Evolutionary conservation across 1,140 invertebrate genomes (phyloP).

Genomic region (Cydia pomonella): DNA sequence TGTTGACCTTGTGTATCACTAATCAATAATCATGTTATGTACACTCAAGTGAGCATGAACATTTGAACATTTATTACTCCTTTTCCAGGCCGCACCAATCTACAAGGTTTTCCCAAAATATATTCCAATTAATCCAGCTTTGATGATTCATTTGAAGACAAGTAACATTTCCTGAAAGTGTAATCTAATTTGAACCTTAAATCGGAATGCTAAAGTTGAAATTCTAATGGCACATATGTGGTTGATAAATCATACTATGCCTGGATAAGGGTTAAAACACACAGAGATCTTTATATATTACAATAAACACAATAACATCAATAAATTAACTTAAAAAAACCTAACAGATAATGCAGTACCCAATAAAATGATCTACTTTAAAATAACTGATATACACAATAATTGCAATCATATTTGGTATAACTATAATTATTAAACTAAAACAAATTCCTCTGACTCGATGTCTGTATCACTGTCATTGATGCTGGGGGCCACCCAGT

Average conservation of each 20-base stretch:
- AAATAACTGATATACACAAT: slow-evolving; percentile 26
- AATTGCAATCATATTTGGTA: slow-evolving; percentile 29
- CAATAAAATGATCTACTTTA: slow-evolving; percentile 22
- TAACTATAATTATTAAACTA: slow-evolving; percentile 68
- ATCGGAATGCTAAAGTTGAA: too few relatives aligned
- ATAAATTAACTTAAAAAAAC: slow-evolving; percentile 31
- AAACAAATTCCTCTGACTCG: slow-evolving; percentile 88
- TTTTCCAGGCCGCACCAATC: too few relatives aligned
- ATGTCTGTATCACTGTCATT: slow-evolving; percentile 84
- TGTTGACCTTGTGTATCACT: slow-evolving; percentile 16
- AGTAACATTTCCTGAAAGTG: too few relatives aligned
- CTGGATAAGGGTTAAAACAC: too few relatives aligned
- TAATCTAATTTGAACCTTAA: too few relatives aligned
- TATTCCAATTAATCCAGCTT: too few relatives aligned
- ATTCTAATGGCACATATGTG: too few relatives aligned
- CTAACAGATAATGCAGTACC: slow-evolving; percentile 11
- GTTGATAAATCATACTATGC: too few relatives aligned
- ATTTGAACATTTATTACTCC: too few relatives aligned
- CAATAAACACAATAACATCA: slow-evolving; percentile 9
- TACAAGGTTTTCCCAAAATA: too few relatives aligned
- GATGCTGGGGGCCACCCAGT: slow-evolving; percentile 75
- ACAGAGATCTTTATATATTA: background rate
- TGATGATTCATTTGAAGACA: too few relatives aligned
- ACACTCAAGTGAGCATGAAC: slow-evolving; percentile 14
- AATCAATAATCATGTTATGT: slow-evolving; percentile 7